Evolutionary conservation across 2,888 invertebrate species (phyloP).

Genomic region (Drosophila niveifrons): DNA sequence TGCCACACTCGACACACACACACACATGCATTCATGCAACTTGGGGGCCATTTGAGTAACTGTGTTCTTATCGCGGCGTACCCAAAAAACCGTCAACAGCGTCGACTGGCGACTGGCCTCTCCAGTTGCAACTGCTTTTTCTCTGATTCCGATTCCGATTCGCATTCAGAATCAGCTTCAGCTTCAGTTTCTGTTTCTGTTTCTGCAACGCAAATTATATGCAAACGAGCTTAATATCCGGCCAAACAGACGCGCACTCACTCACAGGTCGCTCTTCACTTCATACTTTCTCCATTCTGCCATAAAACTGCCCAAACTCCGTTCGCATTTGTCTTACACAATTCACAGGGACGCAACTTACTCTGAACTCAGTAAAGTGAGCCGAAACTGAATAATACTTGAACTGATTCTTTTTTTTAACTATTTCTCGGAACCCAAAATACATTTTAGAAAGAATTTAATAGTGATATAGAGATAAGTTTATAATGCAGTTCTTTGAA

Average conservation of each 20-base stretch:
- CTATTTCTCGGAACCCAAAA: too few relatives aligned
- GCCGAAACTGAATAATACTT: not conserved
- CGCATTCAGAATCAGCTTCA: constrained; percentile 31
- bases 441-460: too few relatives aligned
- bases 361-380: not conserved
- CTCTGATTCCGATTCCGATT: constrained; percentile 16
- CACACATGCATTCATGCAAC: not conserved
- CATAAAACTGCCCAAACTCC: not conserved
- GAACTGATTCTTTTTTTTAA: not conserved
- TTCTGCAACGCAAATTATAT: constrained; percentile 79
- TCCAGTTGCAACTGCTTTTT: constrained; percentile 43
- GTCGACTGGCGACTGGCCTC: constrained; percentile 40
- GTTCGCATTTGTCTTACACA: constrained; percentile 5
- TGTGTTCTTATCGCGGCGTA: constrained; percentile 67
- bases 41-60: constrained; percentile 13
- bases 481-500: too few relatives aligned
- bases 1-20: constrained; percentile 31
- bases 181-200: constrained; percentile 54
- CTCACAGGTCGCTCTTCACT: not conserved
- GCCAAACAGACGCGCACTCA: constrained; percentile 73
- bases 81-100: constrained; percentile 69
- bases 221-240: constrained; percentile 82
- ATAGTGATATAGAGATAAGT: too few relatives aligned
- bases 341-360: constrained; percentile 14
- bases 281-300: not conserved